Base-by-base conservation (phyloP, 1,140 invertebrate species). In the Physella acuta region DNA sequence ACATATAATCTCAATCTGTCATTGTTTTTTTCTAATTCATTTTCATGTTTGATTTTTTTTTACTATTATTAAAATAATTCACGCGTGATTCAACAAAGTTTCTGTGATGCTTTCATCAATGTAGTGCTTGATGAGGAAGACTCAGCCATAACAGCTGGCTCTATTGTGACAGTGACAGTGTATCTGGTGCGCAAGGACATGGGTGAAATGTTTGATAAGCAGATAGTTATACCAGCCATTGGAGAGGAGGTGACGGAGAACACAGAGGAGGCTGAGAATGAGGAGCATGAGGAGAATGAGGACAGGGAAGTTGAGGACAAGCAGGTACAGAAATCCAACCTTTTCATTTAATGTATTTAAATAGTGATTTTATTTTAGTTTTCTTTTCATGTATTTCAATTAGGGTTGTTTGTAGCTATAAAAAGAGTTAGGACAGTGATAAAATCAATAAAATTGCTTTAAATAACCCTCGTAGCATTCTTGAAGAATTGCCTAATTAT, bases 131-230 rank as follows among this genome's bases (percentile, higher is more conserved):
- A 98, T 82, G 97, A 99, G 85, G 97, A 98, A 80, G 92, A 95
- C 1, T 92, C 91, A 37, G 93, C 93, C 24, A 95, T 98, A 34
- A 99, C 97, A 11, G 94, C 95, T 36, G 95, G 95, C 31, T 95
- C 97, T 28, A 94, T 99, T 75, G 95, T 99, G 0, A 99, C 97
- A 0, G 94, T 99, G 0, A 98, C 95, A 0, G 95, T 98, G 0
- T 91, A 88, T 28, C 85, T 99, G 44, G 88, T 88, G 11, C 88
- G 96, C 39, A 90, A 90, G 78, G 89, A 92, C 71, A 91, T 97
- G 91, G 91, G 88, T 53, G 88, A 89, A 53, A 81, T 95, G 0
- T 94, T 95, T 63, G 74, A 76, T 31, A 79, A 75, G 49, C 75
- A 79, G 52, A 52, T 70, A 56, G 37, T 14, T 56, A n/a, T n/a